Base-by-base conservation (phyloP, 2,888 invertebrate genomes). In the Drosophila testacea region DNA sequence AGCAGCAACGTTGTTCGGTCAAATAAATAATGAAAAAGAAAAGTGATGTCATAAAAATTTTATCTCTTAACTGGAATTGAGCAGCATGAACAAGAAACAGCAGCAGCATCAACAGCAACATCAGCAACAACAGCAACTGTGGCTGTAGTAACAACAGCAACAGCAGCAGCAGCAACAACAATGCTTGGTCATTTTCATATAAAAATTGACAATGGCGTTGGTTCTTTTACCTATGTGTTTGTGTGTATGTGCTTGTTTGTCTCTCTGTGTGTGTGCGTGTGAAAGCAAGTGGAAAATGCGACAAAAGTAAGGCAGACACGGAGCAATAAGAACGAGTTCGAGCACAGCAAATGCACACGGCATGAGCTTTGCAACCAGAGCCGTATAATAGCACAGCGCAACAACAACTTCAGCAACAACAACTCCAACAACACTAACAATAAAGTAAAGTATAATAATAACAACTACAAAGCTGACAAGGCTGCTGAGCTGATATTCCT, bases 11-110 rank as follows among this genome's bases (percentile, higher is more conserved):
- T 51, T 68, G 61, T 59, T 75, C 65, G 77, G 77, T 65, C 77
- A 77, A 85, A 86, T 83, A 88, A 83, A 88, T 83, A 83, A 83
- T 83, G 87, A 73, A 83, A 83, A 73, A 83, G 89, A 84, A 87
- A 84, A 87, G 84, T 84, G 89, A 84, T 87, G 84, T 85, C 85
- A 82, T 84, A 84, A 84, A 84, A 89, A 77, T 89, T 79, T 74
- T 89, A 84, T 89, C 88, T 89, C 89, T 87, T 89, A 89, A 88
- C 89, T 89, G 89, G 83, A 84, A 84, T 84, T 89, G 83, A 87
- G 87, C 83, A 78, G 69, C 83, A 73, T 61, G 81, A 84, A 84
- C 88, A 62, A 81, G 70, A 78, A 79, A 16, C 47, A 69, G 50
- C 28, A 64, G 57, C 47, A 46, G 44, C 27, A 50, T 36, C 51